Evolutionary conservation across 1,140 invertebrate genomes (phyloP).

Genomic region (Euura lappo): DNA sequence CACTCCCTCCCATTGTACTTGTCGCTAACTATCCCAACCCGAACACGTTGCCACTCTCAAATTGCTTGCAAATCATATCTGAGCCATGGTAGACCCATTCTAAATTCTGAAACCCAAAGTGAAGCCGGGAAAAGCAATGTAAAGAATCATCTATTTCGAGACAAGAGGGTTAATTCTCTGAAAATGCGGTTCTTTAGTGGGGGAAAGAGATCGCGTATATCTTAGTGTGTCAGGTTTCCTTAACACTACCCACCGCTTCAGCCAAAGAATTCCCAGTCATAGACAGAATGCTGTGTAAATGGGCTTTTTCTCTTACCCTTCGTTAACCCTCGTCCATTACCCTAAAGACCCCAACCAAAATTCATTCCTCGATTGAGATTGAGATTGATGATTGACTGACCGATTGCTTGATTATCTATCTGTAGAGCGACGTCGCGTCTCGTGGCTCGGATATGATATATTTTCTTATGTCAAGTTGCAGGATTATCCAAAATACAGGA

Average conservation of each 20-base stretch:
- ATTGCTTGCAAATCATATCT: conserved; percentile 69
- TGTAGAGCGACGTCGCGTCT: conserved; percentile 47
- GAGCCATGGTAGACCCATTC: conserved; percentile 65
- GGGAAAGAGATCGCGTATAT: background rate
- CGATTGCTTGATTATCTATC: conserved; percentile 9
- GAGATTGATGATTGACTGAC: background rate
- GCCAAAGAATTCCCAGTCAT: conserved; percentile 25
- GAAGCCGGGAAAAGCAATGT: conserved; percentile 53
- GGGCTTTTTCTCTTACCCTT: conserved; percentile 8
- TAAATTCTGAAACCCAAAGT: conserved; percentile 43
- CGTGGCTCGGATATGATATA: conserved; percentile 71
- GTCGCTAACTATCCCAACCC: conserved; percentile 42
- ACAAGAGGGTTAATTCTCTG: conserved; percentile 46
- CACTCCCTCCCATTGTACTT: background rate
- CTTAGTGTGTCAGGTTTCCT: conserved; percentile 31
- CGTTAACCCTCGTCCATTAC: background rate
- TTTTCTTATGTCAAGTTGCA: conserved; percentile 53
- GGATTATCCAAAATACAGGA: conserved; percentile 61
- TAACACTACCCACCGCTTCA: conserved; percentile 24
- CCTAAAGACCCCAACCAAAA: background rate
- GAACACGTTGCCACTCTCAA: conserved; percentile 70
- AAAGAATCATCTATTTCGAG: conserved; percentile 39
- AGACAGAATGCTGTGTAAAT: conserved; percentile 32
- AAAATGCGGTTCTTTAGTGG: conserved; percentile 1
- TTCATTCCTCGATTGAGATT: conserved; percentile 8